A percentile compares a stretch with the other conserved stretches of the same genome.
phyloP scores from a whole-genome alignment of 2,113 vertebrate species.

The Toxotes jaculatrix region DNA sequence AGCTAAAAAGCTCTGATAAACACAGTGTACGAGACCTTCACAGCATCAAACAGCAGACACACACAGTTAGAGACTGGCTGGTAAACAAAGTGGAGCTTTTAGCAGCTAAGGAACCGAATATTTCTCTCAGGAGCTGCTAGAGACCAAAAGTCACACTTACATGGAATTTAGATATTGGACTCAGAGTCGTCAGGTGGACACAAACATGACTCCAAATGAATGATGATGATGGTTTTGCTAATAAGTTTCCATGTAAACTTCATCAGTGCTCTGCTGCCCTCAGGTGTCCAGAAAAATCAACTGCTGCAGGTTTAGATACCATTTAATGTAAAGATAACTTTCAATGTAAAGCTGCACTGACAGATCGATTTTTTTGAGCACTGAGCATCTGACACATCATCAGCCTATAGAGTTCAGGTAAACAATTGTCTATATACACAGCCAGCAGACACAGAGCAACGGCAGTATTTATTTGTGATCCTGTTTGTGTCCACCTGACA shows the following conservation, averaged over 20 bases:
- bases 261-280: slow-evolving; percentile 7
- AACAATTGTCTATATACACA: neutral
- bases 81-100: neutral
- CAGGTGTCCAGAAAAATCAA: slow-evolving; percentile 5
- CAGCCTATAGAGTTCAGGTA: neutral
- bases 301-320: neutral
- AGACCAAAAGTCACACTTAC: neutral
- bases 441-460: neutral
- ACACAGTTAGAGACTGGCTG: neutral
- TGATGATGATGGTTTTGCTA: neutral
- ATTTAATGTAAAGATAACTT: no score
- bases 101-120: neutral
- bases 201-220: neutral
- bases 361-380: neutral
- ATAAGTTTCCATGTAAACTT: neutral
- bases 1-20: neutral
- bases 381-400: neutral
- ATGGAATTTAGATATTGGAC: neutral
- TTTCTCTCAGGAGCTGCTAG: neutral
- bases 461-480: neutral
- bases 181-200: neutral
- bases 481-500: neutral
- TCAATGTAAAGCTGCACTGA: neutral
- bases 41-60: neutral
- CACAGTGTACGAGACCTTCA: no score